A percentile compares a stretch with the other conserved stretches of the same genome.
phyloP scores from a whole-genome alignment of 2,797 vertebrate genomes.

The Rhinichthys osculus region DNA sequence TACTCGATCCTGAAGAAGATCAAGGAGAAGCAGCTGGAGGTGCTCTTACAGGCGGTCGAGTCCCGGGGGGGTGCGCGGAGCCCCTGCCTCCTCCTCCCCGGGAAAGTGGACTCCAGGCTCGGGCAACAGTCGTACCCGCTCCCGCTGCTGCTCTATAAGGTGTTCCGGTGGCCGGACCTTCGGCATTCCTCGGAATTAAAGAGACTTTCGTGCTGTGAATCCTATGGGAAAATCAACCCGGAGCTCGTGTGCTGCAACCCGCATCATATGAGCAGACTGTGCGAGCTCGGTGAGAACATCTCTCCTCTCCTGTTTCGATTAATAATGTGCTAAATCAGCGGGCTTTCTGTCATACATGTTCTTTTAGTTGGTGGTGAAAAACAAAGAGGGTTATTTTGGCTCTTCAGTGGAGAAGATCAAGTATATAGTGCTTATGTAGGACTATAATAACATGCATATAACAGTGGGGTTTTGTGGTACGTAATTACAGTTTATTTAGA shows the following conservation, averaged over 20 bases:
- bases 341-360: not conserved
- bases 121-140: slow-evolving; percentile 89
- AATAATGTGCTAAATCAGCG: not conserved
- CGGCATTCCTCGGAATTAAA: slow-evolving; percentile 93
- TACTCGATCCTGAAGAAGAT: slow-evolving; percentile 92
- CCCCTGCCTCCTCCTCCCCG: slow-evolving; percentile 89
- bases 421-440: not conserved
- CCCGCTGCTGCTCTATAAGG: slow-evolving; percentile 93
- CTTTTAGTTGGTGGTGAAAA: not conserved
- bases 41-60: slow-evolving; percentile 93
- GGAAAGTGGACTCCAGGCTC: slow-evolving; percentile 89
- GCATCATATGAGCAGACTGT: slow-evolving; percentile 96
- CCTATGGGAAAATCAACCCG: slow-evolving; percentile 90
- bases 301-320: not conserved
- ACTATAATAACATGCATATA: not conserved
- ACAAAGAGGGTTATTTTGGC: not conserved
- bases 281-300: slow-evolving; percentile 88
- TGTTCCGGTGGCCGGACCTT: slow-evolving; percentile 98
- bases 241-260: slow-evolving; percentile 97
- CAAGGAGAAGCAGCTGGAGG: slow-evolving; percentile 95
- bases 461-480: not conserved
- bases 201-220: slow-evolving; percentile 95
- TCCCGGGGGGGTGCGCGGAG: slow-evolving; percentile 90
- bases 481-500: slow-evolving; percentile 3
- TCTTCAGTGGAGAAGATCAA: not conserved